Conservation (phyloP, 2,797 vertebrate species). For the Melanotaenia nigrans region DNA sequence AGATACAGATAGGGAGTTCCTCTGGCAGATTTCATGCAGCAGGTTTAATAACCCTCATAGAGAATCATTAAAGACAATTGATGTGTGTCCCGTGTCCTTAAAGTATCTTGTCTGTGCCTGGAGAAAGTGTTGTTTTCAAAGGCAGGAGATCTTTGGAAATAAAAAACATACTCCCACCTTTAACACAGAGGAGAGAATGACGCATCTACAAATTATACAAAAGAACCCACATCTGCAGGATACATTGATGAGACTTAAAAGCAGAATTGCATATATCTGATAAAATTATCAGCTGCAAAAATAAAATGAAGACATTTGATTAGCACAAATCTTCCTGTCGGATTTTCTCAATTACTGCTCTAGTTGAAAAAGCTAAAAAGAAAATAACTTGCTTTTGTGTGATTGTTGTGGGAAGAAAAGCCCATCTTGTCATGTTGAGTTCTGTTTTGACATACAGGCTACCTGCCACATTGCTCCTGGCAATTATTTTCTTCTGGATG, state of each 20-base stretch:
- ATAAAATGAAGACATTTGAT: background rate
- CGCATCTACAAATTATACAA: conserved; percentile 3
- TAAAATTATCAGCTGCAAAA: conserved; percentile 1
- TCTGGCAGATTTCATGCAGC: conserved; percentile 66
- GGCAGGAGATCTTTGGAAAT: conserved; percentile 16
- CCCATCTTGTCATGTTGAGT: conserved; percentile 9
- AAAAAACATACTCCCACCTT: conserved; percentile 14
- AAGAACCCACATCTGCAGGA: conserved; percentile 14
- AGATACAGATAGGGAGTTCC: conserved; percentile 56
- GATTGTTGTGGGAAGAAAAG: conserved; percentile 10
- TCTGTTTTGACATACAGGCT: conserved; percentile 21
- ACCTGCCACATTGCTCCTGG: conserved; percentile 34
- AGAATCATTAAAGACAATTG: conserved; percentile 64
- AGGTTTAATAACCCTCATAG: conserved; percentile 59
- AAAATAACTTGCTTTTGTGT: background rate
- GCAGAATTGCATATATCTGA: conserved; percentile 3
- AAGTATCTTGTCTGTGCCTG: conserved; percentile 40
- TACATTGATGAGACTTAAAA: conserved; percentile 17
- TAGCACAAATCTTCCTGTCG: background rate
- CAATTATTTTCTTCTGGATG: conserved; percentile 42
- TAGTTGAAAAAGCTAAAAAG: background rate
- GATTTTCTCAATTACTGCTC: background rate
- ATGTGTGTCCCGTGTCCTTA: conserved; percentile 48
- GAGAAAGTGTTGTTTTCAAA: conserved; percentile 41
- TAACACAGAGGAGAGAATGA: conserved; percentile 1